Conservation (phyloP, 1,140 invertebrate genomes). For the Bombus vancouverensis region DNA sequence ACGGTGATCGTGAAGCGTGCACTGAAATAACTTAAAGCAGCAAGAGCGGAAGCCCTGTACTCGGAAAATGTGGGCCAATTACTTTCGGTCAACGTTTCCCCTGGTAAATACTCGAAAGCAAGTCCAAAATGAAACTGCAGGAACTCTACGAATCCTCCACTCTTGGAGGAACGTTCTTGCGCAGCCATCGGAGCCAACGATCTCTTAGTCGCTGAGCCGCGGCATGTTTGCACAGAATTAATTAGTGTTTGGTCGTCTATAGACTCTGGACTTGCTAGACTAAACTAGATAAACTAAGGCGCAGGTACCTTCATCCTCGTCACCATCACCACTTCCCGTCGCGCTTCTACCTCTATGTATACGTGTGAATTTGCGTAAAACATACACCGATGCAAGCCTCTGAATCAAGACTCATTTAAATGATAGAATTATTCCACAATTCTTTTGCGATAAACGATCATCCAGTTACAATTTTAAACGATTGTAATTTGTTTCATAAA, state of each 20-base stretch:
- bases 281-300: conserved; percentile 72
- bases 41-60: conserved; percentile 9
- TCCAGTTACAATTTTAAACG: neutral
- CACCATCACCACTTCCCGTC: neutral
- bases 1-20: conserved; percentile 30
- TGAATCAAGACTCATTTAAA: neutral
- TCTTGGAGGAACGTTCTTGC: conserved; percentile 30
- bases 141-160: conserved; percentile 31
- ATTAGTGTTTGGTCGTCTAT: conserved; percentile 78
- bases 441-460: neutral
- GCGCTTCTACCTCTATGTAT: neutral
- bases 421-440: neutral
- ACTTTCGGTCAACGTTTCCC: conserved; percentile 47
- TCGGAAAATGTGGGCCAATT: conserved; percentile 47
- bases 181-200: conserved; percentile 40
- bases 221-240: conserved; percentile 77
- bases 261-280: conserved; percentile 69
- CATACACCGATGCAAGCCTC: neutral
- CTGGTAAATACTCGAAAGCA: conserved; percentile 41
- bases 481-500: neutral
- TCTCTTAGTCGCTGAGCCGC: conserved; percentile 43
- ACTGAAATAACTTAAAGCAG: conserved; percentile 37
- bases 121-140: conserved; percentile 44
- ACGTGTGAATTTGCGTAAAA: neutral
- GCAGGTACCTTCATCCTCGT: conserved; percentile 23